Percentiles rank a stretch among this genome's conserved stretches.
These are phyloP conservation scores for Neodon shergylaensis DNA, from an alignment of 2,113 vertebrate genomes.

Conservation along the genomic window DNA sequence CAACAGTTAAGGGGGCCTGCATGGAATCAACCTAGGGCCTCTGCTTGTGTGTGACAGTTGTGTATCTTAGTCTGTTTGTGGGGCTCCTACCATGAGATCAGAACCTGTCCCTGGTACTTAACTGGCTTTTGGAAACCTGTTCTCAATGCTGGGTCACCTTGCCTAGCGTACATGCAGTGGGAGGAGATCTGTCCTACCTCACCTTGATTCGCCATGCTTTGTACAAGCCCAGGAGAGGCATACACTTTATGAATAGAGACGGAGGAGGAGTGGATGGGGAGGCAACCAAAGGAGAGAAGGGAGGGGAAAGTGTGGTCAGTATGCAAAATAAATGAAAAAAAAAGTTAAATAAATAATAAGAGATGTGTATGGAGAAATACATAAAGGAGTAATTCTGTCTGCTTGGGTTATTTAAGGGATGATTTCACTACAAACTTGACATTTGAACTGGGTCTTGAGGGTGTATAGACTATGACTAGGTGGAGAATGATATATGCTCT, in stretches of 20 bases:
- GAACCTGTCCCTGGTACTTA: not conserved
- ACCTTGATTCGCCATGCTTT: not conserved
- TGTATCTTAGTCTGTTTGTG: not conserved
- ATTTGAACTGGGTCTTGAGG: not conserved
- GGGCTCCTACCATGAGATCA: not conserved
- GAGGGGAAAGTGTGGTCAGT: not conserved
- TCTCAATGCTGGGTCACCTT: not conserved
- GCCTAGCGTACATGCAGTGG: not conserved
- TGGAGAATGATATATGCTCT: not conserved
- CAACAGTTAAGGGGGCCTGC: not conserved
- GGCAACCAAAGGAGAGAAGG: not conserved
- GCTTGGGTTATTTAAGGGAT: not conserved
- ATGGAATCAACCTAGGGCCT: not conserved
- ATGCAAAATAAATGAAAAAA: not conserved
- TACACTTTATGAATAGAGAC: not conserved
- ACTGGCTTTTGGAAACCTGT: not conserved
- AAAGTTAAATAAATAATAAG: not conserved
- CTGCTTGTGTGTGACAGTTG: not conserved
- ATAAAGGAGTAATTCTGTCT: not conserved
- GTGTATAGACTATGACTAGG: not conserved
- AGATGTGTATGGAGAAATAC: not conserved
- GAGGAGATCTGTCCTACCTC: not conserved
- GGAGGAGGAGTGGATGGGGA: too few relatives aligned
- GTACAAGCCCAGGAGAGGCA: not conserved
- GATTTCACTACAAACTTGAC: not conserved